Evolutionary conservation across 53 echinoderm and acorn worm species (phyloP).

Genomic region (Astropecten irregularis): DNA sequence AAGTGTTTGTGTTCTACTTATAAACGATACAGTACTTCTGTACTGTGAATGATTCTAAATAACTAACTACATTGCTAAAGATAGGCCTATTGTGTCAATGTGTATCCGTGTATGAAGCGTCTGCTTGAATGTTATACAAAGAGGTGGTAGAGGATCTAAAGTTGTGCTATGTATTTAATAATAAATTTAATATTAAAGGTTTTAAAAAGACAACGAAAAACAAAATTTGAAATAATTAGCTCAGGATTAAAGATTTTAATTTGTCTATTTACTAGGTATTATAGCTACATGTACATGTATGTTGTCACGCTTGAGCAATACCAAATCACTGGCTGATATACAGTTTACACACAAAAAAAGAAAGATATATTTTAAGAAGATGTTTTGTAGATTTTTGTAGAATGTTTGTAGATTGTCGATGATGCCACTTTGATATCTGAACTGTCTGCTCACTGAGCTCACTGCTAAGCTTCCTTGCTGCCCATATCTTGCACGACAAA

Average conservation of each 20-base stretch:
- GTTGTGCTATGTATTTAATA: neutral
- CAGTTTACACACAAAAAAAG: too few relatives aligned
- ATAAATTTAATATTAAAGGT: neutral
- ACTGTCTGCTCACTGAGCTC: too few relatives aligned
- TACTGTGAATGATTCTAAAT: neutral
- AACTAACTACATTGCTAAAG: too few relatives aligned
- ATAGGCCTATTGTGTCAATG: neutral
- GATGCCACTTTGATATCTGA: too few relatives aligned
- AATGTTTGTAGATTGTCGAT: constrained; percentile 22
- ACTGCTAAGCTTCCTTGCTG: too few relatives aligned
- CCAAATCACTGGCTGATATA: constrained; percentile 13
- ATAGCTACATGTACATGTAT: too few relatives aligned
- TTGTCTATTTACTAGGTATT: neutral
- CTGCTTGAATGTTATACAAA: neutral
- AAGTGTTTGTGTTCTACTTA: too few relatives aligned
- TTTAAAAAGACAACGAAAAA: neutral
- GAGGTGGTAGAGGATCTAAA: neutral
- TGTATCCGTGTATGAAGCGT: neutral
- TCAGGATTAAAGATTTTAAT: neutral
- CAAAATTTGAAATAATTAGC: neutral
- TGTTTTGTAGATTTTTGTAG: constrained; percentile 19
- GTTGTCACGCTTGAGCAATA: constrained; percentile 36
- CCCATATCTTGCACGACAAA: too few relatives aligned
- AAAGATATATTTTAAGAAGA: neutral
- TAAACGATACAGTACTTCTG: too few relatives aligned